Evolutionary conservation across 2,797 vertebrate species (phyloP), one percentile per base, ranked within the genome.

Genomic region (Hypotaenidia okinawae): DNA sequence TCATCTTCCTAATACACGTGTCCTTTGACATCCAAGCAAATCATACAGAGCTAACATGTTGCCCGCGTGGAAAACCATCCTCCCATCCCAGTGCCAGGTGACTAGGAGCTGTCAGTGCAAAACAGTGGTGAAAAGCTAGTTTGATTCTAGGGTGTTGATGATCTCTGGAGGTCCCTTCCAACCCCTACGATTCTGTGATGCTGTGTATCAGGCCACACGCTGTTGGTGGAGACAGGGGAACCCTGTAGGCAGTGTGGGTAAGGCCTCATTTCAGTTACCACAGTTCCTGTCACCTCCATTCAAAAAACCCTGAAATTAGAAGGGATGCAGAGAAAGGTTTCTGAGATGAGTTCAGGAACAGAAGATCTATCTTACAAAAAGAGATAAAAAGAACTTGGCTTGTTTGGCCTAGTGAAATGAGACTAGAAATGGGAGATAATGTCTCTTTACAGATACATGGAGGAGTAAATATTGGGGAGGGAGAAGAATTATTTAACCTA

Each of bases 401-500:
- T 76, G 32, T 93, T 84, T 93, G 66, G 54, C 22, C 73, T 55
- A 49, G 24, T 2, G 2, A 93, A 94, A 90, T 2, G 5, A 86
- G 45, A 78, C 32, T 9, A 57, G 32, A 91, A 24, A 49, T 3
- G 3, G 39, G 22, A 88, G 51, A 88, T 55, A 93, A 91, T 35
- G 3, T 72, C 25, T 32, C 45, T 57, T 64, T 58, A 68, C 7
- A 75, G 41, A 66, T 78, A 75, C 23, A 81, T 59, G 0, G 0
- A 73, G 45, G 61, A 94, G 51, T 86, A 93, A 91, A 81, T 93
- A 95, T 1, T 7, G 4, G 43, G 37, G 33, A 84, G 30, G 24
- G 19, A 92, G 35, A 54, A 86, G 43, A 72, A 84, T 81, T 84
- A 64, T 79, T 91, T 94, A 96, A 93, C 62, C 47, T 59, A 55